Conservation (phyloP, 2,113 vertebrate species). For the Pluvianellus socialis region DNA sequence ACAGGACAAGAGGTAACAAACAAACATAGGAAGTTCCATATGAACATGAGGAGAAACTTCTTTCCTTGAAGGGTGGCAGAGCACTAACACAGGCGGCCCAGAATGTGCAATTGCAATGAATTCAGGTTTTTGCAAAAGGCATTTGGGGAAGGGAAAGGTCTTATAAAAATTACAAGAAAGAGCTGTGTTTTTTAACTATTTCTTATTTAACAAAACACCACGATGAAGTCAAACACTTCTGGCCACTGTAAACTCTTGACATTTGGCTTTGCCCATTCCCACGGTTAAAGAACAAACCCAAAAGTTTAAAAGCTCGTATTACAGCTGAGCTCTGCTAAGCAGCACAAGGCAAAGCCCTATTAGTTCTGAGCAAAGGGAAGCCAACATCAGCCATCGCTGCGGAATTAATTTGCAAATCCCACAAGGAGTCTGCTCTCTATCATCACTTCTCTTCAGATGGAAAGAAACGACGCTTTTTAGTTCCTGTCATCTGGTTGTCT, state of each 20-base stretch:
- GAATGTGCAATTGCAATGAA: too few species aligned
- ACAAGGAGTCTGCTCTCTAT: not conserved
- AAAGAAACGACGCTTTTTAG: not conserved
- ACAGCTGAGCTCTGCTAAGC: not conserved
- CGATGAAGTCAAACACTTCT: not conserved
- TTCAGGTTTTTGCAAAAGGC: not conserved
- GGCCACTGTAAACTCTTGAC: not conserved
- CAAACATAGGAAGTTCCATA: too few species aligned
- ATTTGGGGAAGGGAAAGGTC: not conserved
- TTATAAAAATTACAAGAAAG: not conserved
- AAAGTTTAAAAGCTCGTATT: not conserved
- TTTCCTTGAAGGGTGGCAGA: too few species aligned
- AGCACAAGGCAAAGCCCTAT: not conserved
- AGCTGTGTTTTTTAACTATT: not conserved
- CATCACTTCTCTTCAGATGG: not conserved
- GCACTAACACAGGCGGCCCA: too few species aligned
- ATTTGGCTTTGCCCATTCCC: not conserved
- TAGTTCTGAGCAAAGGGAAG: not conserved
- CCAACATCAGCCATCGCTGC: not conserved
- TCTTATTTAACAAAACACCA: not conserved
- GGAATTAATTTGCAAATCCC: not conserved
- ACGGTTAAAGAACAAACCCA: not conserved
- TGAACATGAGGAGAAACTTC: too few species aligned
- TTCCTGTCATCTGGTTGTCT: not conserved
- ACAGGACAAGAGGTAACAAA: too few species aligned